Base-by-base conservation (phyloP, 2,888 invertebrate genomes). In the Blastobasis adustella region DNA sequence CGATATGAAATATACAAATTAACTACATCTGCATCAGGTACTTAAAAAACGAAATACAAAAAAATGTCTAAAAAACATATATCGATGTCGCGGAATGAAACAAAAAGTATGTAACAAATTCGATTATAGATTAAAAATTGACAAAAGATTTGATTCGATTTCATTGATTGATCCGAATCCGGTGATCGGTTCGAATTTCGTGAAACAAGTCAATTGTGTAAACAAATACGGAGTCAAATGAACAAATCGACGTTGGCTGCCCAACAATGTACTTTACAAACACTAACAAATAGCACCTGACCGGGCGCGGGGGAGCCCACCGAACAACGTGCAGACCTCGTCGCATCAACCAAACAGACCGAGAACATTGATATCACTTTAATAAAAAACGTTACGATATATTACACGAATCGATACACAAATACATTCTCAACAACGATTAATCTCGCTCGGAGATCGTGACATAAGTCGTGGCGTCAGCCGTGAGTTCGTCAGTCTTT, bases 231-330 rank as follows among this genome's bases (percentile, higher is more conserved):
- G 23, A 23, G 23, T 23, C 23, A 23, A 23, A 23, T 23, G 23
- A 23, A 23, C 23, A 23, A 23, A 23, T 23, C 23, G 23, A 23
- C 23, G 23, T 23, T 23, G 23, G 23, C 23, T 23, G 23, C 3
- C 23, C 3, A 23, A 23, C 23, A 23, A 23, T 23, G 23, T 23
- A 23, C 23, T 23, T 23, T 23, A 23, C 23, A 23, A 23, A 60
- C 72, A 71, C 65, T 68, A 79, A 76, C 70, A 71, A 73, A 76
- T 83, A 84, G 85, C 85, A 85, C 84, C 84, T 79, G 77, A 71
- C 64, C 69, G 71, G 75, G 67, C 71, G 23, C 23, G 23, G 23
- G 23, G 23, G 23, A 23, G 23, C 23, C 23, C 23, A 23, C 23
- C 23, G 23, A 23, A 23, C 23, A 23, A 23, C 23, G 23, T 23